Evolutionary conservation across 2,888 invertebrate genomes (phyloP).

Genomic region (Herminia tarsipennalis): DNA sequence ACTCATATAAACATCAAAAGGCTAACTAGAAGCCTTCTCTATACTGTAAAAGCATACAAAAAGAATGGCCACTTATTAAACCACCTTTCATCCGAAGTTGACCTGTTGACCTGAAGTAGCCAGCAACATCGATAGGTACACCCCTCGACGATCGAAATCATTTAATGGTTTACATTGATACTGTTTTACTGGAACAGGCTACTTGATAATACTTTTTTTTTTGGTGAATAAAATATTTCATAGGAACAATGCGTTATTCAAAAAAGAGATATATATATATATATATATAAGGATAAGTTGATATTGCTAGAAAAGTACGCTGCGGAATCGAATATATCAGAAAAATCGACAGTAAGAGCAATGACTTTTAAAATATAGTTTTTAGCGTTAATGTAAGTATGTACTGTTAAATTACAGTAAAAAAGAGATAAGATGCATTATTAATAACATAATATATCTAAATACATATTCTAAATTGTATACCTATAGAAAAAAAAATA

Average conservation of each 20-base stretch:
- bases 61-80: constrained; percentile 26
- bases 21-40: neutral
- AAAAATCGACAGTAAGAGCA: too few species aligned
- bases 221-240: neutral
- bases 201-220: neutral
- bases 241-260: neutral
- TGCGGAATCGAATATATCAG: too few species aligned
- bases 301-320: too few species aligned
- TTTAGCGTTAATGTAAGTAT: too few species aligned
- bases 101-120: constrained; percentile 56
- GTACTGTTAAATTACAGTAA: too few species aligned
- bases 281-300: too few species aligned
- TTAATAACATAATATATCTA: too few species aligned
- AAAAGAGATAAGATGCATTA: too few species aligned
- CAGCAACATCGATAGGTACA: constrained; percentile 42
- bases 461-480: too few species aligned
- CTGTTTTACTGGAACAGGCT: constrained; percentile 26
- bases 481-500: too few species aligned
- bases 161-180: constrained; percentile 31
- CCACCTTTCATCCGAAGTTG: constrained; percentile 43
- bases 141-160: constrained; percentile 44
- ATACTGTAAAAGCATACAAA: neutral
- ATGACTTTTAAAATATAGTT: too few species aligned
- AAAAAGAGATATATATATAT: too few species aligned
- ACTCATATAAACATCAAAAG: neutral